A percentile compares a stretch with the other conserved stretches of the same genome.
Evolutionary conservation across 2,797 vertebrate species (phyloP).

Genomic region (Alca torda): DNA sequence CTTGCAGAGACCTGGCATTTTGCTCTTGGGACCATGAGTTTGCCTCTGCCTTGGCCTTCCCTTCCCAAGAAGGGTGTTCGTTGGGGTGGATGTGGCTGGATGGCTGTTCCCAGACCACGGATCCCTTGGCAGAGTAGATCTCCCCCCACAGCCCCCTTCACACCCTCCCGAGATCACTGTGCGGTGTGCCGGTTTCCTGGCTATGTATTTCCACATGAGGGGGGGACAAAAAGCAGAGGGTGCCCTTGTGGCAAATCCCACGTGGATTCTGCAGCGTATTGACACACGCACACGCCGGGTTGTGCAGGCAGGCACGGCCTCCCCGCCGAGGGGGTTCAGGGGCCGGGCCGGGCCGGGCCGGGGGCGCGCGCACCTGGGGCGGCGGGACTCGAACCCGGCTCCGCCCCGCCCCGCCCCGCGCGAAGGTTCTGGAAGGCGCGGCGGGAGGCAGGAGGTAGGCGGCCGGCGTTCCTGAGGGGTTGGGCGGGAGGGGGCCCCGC

Average conservation of each 20-base stretch:
- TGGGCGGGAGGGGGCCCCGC: accelerated
- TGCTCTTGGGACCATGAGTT: not conserved
- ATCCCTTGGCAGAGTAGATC: not conserved
- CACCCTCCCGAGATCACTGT: not conserved
- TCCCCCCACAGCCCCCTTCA: not conserved
- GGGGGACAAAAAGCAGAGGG: not conserved
- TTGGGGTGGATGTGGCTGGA: not conserved
- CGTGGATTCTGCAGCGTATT: not conserved
- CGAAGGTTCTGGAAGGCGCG: not conserved
- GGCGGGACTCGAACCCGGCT: not conserved
- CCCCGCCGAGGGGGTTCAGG: not conserved
- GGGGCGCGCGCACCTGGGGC: not conserved
- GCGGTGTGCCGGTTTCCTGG: not conserved
- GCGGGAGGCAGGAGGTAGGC: not conserved
- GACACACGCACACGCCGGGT: accelerated
- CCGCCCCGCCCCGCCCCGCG: not conserved
- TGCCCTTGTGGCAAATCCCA: not conserved
- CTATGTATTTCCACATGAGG: accelerated
- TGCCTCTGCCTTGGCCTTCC: not conserved
- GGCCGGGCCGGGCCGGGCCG: too few species aligned
- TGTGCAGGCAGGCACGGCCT: not conserved
- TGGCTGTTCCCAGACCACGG: not conserved
- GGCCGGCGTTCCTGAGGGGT: too few species aligned
- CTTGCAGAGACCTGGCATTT: not conserved
- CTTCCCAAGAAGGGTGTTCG: not conserved